These are phyloP conservation scores for Patagioenas fasciata DNA, from an alignment of 2,113 vertebrate genomes.

Conservation along the genomic window DNA sequence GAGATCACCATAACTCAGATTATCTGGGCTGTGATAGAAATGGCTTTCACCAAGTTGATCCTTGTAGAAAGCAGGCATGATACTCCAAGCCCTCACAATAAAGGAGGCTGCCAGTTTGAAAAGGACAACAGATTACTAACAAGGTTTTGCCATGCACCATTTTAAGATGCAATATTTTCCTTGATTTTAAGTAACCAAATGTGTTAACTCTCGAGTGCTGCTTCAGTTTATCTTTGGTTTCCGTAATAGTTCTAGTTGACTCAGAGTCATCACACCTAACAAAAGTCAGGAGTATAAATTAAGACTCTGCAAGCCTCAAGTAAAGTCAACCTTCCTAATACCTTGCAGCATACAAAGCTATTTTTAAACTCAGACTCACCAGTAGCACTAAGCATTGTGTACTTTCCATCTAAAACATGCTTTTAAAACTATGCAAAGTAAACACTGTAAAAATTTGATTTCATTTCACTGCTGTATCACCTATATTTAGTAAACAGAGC, in stretches of 20 bases:
- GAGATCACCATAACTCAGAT: background rate
- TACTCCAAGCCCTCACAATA: background rate
- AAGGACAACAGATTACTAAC: background rate
- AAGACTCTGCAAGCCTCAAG: background rate
- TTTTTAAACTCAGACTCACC: background rate
- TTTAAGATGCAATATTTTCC: background rate
- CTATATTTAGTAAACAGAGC: background rate
- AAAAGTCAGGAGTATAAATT: background rate
- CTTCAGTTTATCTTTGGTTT: background rate
- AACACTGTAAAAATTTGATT: fast-evolving
- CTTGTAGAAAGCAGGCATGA: background rate
- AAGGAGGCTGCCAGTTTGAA: background rate
- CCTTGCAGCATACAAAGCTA: background rate
- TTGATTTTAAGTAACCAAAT: background rate
- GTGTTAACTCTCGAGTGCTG: background rate
- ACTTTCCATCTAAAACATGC: background rate
- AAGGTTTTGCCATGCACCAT: background rate
- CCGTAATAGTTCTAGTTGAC: background rate
- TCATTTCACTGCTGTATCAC: background rate
- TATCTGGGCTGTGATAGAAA: background rate
- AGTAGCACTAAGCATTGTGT: background rate
- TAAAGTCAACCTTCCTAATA: background rate
- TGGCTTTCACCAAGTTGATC: background rate
- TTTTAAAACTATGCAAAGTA: background rate
- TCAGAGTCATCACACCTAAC: background rate